Evolutionary conservation across 2,113 vertebrate species (phyloP).

Genomic region (Delphinus delphis): DNA sequence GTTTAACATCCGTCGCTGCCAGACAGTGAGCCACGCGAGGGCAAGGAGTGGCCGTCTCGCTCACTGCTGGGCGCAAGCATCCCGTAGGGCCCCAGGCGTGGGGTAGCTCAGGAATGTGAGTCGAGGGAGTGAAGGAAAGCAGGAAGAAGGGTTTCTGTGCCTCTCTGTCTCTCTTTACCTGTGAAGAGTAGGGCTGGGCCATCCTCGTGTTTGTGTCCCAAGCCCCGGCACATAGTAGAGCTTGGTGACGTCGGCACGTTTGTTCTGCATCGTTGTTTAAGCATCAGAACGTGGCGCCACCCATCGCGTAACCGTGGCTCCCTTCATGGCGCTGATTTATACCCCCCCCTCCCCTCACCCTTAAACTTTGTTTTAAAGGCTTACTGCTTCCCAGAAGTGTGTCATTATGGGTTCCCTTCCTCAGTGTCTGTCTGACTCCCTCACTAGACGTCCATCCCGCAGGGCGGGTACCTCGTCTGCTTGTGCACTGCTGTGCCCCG

Average conservation of each 20-base stretch:
- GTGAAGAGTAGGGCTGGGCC: background rate
- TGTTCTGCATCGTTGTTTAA: background rate
- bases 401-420: accelerated
- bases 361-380: background rate
- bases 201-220: background rate
- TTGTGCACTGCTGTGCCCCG: background rate
- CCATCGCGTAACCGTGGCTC: accelerated
- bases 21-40: accelerated
- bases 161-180: background rate
- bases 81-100: accelerated
- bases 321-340: accelerated
- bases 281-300: accelerated
- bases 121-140: accelerated
- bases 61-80: accelerated
- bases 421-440: too few species aligned
- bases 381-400: background rate
- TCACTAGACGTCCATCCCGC: accelerated
- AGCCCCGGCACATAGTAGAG: background rate
- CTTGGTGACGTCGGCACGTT: too few species aligned
- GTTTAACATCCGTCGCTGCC: accelerated
- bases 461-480: accelerated
- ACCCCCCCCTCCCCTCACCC: accelerated
- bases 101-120: accelerated
- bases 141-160: too few species aligned
- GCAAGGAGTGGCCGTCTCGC: accelerated